Base-by-base conservation (phyloP, 2,797 vertebrate genomes). In the Emydoidea blandingii region DNA sequence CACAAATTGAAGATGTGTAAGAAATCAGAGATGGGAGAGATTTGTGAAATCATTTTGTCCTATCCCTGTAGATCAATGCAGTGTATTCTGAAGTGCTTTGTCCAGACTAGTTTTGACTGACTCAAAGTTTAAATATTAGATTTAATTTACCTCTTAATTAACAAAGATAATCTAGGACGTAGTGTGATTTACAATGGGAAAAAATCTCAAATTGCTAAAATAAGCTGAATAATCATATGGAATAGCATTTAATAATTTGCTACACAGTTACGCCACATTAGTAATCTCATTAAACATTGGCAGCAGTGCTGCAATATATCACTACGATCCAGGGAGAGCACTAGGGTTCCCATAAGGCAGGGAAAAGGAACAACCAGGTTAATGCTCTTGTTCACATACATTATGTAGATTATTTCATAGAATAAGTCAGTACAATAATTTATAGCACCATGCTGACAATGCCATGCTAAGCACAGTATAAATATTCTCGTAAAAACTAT, bases 181-280 rank as follows among this genome's bases (percentile, higher is more conserved):
- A 82, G 53, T 81, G 49, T 87, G 81, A 92, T 53, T 84, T 87
- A 82, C 50, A 91, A 82, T 37, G 53, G 87, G 41, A 49, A 1
- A 78, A 95, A 85, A 57, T 18, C 88, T 91, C 82, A 8, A 81
- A 87, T 41, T 21, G 37, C 81, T 78, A 82, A 88, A 94, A 65
- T 37, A 68, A 85, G 88, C 62, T 87, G 68, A 96, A 88, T 72
- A 87, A 83, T 56, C 68, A 62, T 76, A 82, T 4, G 78, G 93
- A 96, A 56, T 15, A 83, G 56, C 44, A 50, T 79, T 90, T 83
- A 88, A 87, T 90, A 82, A 95, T 79, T 86, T 91, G 86, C 78
- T 92, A 9, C 49, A 54, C n/a, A 16, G 53, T 91, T 93, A 68
- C 68, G 31, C 57, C 8, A 85, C 37, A 25, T 86, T 34, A 59